Evolutionary conservation across 2,113 vertebrate genomes (phyloP).

Genomic region (Brachypodius melanocephalos): DNA sequence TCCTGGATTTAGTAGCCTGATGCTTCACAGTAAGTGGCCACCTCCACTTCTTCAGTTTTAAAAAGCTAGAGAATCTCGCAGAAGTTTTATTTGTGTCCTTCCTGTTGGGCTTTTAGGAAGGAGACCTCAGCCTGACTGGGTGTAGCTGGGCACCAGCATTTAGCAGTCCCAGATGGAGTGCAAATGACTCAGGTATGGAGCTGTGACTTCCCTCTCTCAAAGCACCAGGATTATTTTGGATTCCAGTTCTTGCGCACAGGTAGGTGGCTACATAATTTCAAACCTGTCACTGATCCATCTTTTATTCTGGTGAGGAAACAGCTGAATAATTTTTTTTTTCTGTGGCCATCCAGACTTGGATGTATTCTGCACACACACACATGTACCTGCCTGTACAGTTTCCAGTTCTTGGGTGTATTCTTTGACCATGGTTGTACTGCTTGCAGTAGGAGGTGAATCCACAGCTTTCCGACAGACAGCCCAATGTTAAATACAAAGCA

Average conservation of each 20-base stretch:
- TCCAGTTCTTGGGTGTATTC: neutral
- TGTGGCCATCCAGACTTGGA: neutral
- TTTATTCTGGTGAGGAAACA: neutral
- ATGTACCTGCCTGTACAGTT: neutral
- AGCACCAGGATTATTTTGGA: neutral
- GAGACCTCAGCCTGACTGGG: neutral
- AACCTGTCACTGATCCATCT: neutral
- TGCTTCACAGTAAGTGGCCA: neutral
- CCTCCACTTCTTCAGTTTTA: neutral
- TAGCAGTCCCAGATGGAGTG: neutral
- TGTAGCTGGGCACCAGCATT: neutral
- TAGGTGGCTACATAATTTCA: neutral
- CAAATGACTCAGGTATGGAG: neutral
- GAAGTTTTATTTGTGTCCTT: neutral
- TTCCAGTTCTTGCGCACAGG: neutral
- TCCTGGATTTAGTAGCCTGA: neutral
- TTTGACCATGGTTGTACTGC: neutral
- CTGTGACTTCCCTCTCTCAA: neutral
- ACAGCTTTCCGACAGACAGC: neutral
- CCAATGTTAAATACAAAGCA: rapidly evolving
- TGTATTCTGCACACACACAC: rapidly evolving
- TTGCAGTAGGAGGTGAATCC: neutral
- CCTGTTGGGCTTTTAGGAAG: neutral
- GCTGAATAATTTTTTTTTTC: neutral
- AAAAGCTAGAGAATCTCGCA: neutral